Evolutionary conservation across 2,113 vertebrate genomes (phyloP).

Genomic region (Cyprinodon brontotheroides): DNA sequence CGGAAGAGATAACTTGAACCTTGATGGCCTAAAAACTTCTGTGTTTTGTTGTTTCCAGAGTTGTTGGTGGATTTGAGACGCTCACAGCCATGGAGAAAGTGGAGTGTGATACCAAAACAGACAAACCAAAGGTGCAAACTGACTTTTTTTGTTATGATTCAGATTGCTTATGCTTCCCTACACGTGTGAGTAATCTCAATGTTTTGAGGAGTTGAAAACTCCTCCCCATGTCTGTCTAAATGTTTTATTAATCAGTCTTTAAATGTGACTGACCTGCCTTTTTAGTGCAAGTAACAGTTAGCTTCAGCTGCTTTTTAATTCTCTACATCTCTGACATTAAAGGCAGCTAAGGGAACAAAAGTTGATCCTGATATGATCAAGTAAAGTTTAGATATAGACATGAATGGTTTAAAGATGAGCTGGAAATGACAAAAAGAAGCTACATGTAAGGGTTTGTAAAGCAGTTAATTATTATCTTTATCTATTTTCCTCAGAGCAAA

Average conservation of each 20-base stretch:
- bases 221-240: neutral
- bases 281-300: neutral
- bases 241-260: neutral
- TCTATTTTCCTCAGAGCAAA: neutral
- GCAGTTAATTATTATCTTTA: neutral
- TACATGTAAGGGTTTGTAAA: neutral
- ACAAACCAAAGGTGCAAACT: slow-evolving; percentile 91
- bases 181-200: too few relatives aligned
- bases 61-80: slow-evolving; percentile 95
- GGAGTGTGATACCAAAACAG: slow-evolving; percentile 92
- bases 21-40: neutral
- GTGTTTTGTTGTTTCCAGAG: slow-evolving; percentile 72
- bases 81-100: slow-evolving; percentile 97
- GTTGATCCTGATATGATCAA: neutral
- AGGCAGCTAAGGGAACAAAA: slow-evolving; percentile 9
- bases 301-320: neutral
- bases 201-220: neutral
- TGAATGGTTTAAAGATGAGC: neutral
- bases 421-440: neutral
- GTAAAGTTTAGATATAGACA: slow-evolving; percentile 12
- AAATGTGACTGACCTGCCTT: neutral
- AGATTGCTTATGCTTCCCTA: too few relatives aligned
- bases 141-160: neutral
- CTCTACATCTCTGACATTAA: slow-evolving; percentile 3
- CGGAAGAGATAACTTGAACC: neutral